Evolutionary conservation across 2,797 vertebrate genomes (phyloP).

Genomic region (Poeciliopsis turneri): DNA sequence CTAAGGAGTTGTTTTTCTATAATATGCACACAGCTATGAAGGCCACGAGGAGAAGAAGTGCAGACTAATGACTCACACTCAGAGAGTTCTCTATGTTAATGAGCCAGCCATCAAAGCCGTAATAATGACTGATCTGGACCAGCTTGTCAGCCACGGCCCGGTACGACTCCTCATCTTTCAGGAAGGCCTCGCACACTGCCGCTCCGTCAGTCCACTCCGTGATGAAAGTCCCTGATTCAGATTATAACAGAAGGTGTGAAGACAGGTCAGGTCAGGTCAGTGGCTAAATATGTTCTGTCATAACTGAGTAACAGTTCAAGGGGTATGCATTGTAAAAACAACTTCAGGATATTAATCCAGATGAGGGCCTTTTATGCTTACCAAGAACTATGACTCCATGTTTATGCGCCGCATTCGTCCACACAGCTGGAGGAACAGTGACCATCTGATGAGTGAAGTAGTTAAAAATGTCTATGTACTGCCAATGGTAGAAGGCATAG

Average conservation of each 20-base stretch:
- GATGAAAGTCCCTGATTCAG: conserved; percentile 90
- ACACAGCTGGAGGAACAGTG: conserved; percentile 90
- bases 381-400: conserved; percentile 89
- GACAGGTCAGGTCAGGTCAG: background rate
- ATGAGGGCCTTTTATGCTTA: conserved; percentile 62
- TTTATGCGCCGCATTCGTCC: conserved; percentile 91
- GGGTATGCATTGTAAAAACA: background rate
- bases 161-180: conserved; percentile 83
- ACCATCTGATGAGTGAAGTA: conserved; percentile 93
- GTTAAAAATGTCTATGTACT: conserved; percentile 91
- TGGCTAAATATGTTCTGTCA: background rate
- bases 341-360: background rate
- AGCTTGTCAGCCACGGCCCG: conserved; percentile 83
- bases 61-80: conserved; percentile 82
- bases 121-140: conserved; percentile 86
- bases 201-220: conserved; percentile 88
- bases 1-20: background rate
- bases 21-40: background rate
- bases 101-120: conserved; percentile 93
- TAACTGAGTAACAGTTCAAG: background rate
- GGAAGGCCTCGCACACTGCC: conserved; percentile 84
- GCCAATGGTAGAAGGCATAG: conserved; percentile 95
- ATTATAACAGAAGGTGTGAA: background rate
- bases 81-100: conserved; percentile 92
- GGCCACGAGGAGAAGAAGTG: background rate